Base-by-base conservation (phyloP, 2,113 vertebrate genomes). In the Dicerorhinus sumatrensis region DNA sequence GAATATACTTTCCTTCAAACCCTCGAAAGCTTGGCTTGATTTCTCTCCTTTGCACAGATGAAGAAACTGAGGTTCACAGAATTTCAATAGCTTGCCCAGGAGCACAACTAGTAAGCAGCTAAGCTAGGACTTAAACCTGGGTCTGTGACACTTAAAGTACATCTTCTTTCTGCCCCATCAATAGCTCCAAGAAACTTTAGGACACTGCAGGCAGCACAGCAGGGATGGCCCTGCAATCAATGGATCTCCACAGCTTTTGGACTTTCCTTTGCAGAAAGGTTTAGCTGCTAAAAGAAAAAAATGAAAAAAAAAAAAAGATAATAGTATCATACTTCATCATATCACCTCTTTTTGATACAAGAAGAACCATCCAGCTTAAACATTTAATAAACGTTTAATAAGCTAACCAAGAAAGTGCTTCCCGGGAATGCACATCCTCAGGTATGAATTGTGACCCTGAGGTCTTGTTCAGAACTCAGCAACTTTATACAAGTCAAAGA, bases 221-320 rank as follows among this genome's bases (percentile, higher is more conserved):
- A 67, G 58, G 39, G 58, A 48, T 13, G 9, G 39, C 6, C 29
- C 29, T 69, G n/a, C 60, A 62, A 33, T 7, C 11, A 76, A 8
- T 5, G 33, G 21, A 51, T 31, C 25, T n/a, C 23, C 25, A 46
- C 5, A 56, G 36, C 62, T 48, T 97, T 48, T 42, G 21, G 76
- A 82, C 29, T 62, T 67, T n/a, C 21, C 36, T 80, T 60, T 81
- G 58, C 86, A 77, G 86, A 73, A 48, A 84, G 23, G 33, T 87
- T 72, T 70, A 65, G n/a, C 27, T 69, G 75, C 42, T 91, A 51
- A 91, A 73, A 87, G 58, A 33, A 95, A 90, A 93, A 80, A 36
- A 16, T 62, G n/a, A 16, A 8, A 29, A 36, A 36, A 60, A 11
- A 14, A 16, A 65, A 69, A 33, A 65, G 36, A 48, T 8, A 39